Conservation (phyloP, 1,140 invertebrate species). For the Habropoda laboriosa region DNA sequence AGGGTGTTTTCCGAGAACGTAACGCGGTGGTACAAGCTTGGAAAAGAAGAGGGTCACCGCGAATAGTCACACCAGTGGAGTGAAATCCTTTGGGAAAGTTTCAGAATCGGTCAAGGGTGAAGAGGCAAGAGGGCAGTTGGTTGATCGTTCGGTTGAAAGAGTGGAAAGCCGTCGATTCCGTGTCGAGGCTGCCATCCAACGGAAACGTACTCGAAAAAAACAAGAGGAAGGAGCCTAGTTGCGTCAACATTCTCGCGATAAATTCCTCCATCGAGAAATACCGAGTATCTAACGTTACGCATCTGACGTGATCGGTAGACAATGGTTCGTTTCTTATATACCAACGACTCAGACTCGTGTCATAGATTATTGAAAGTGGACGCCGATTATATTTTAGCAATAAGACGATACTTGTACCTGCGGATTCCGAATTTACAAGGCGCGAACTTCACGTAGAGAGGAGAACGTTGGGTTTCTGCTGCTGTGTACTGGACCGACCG, state of each 20-base stretch:
- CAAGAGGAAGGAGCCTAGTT: background rate
- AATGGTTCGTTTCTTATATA: no score
- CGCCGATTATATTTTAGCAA: no score
- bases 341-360: no score
- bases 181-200: constrained; percentile 35
- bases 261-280: no score
- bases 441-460: no score
- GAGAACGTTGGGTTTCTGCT: no score
- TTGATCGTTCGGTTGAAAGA: constrained; percentile 63
- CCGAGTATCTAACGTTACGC: no score
- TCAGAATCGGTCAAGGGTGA: constrained; percentile 61
- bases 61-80: constrained; percentile 37
- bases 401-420: no score
- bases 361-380: no score
- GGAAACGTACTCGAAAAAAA: constrained; percentile 18
- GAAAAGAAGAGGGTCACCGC: constrained; percentile 9
- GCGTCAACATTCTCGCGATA: background rate
- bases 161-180: constrained; percentile 54
- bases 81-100: constrained; percentile 58
- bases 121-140: constrained; percentile 65
- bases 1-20: background rate
- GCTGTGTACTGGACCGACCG: no score
- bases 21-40: background rate
- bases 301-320: no score
- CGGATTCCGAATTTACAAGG: no score